These are phyloP conservation scores for Holotrichia oblita DNA, from an alignment of 1,140 invertebrate genomes.

Conservation along the genomic window DNA sequence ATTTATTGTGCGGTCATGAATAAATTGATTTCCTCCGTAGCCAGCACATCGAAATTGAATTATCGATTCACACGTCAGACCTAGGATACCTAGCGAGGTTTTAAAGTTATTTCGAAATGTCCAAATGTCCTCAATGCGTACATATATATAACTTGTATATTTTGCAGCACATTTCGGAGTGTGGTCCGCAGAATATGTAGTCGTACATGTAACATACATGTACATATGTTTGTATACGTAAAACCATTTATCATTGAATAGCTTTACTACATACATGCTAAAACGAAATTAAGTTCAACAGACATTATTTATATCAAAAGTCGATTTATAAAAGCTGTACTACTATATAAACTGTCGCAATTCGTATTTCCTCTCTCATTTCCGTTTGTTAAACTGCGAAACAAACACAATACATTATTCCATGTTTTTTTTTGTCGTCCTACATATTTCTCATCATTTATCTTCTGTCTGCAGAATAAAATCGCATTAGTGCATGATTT, in stretches of 20 bases:
- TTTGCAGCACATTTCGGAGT: not conserved
- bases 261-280: not conserved
- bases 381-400: slow-evolving; percentile 7
- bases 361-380: slow-evolving; percentile 13
- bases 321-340: slow-evolving; percentile 17
- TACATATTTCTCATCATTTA: no score
- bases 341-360: not conserved
- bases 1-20: not conserved
- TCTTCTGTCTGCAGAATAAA: no score
- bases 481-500: no score
- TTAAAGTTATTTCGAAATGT: no score
- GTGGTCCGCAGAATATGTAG: not conserved
- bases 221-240: not conserved
- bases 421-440: no score
- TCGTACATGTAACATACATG: not conserved
- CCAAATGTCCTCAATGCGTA: no score
- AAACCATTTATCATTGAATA: not conserved
- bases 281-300: not conserved
- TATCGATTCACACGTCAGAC: not conserved
- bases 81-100: no score
- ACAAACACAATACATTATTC: not conserved
- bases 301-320: slow-evolving; percentile 18
- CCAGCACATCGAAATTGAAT: not conserved
- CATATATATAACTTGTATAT: no score
- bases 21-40: not conserved